Conservation (phyloP, 2,797 vertebrate genomes). For the Sebastes umbrosus region DNA sequence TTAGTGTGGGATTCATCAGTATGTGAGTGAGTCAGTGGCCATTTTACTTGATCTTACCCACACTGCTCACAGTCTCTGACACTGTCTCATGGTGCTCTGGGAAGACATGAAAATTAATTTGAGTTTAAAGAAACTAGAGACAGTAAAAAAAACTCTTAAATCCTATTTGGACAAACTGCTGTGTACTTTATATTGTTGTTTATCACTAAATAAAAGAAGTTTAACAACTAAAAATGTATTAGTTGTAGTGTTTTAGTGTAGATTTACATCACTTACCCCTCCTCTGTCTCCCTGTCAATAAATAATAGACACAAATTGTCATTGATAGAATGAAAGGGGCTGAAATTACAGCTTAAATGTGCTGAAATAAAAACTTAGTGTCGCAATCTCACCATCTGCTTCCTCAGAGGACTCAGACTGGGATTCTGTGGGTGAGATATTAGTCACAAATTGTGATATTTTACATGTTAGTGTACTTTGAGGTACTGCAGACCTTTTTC, state of each 20-base stretch:
- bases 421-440: constrained; percentile 36
- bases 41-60: constrained; percentile 49
- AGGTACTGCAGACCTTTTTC: neutral
- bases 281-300: constrained; percentile 56
- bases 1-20: neutral
- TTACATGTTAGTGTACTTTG: neutral
- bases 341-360: constrained; percentile 2
- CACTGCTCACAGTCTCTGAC: constrained; percentile 36
- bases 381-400: constrained; percentile 49
- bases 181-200: neutral
- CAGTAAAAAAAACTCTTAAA: neutral
- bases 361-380: neutral
- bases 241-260: neutral
- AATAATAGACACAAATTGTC: neutral
- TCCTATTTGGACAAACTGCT: neutral
- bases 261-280: constrained; percentile 40
- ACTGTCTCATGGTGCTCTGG: constrained; percentile 55
- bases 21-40: neutral
- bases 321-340: neutral
- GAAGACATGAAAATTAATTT: constrained; percentile 3
- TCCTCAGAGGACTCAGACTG: constrained; percentile 68
- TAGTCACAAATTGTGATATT: constrained; percentile 5
- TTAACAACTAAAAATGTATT: neutral
- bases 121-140: neutral
- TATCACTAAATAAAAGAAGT: neutral